These are phyloP conservation scores for Tetheella fluctuosa DNA, from an alignment of 2,888 invertebrate genomes.

Conservation along the genomic window DNA sequence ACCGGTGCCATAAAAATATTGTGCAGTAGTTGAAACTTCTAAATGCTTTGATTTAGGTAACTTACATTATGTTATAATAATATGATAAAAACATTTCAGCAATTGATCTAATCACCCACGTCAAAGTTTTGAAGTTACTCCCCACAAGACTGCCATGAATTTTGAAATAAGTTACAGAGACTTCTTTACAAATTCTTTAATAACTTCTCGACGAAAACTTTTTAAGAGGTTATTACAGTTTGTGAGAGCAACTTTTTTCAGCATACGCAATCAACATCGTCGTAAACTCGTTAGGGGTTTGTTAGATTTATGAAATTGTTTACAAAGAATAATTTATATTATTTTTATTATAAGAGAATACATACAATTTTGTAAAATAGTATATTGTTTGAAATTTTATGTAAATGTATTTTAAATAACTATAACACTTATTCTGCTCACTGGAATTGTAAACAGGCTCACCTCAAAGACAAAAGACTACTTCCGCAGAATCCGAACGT, in stretches of 20 bases:
- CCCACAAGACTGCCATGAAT: constrained; percentile 47
- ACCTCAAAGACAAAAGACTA: not conserved
- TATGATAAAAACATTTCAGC: constrained; percentile 13
- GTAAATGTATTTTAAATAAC: not conserved
- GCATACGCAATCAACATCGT: constrained; percentile 26
- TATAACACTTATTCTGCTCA: not conserved
- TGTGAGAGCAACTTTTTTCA: constrained; percentile 31
- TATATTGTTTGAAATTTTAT: not conserved
- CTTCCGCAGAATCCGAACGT: not conserved
- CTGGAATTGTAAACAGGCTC: too few species aligned
- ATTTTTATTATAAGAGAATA: not conserved
- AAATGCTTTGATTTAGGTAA: not conserved
- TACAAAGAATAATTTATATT: constrained; percentile 21
- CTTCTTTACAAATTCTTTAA: constrained; percentile 57
- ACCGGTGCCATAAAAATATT: not conserved
- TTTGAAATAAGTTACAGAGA: constrained; percentile 49
- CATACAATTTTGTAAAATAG: not conserved
- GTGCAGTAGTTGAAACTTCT: not conserved
- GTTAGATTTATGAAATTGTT: constrained; percentile 8
- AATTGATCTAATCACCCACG: constrained; percentile 37
- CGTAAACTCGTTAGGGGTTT: constrained; percentile 21
- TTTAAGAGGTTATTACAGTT: constrained; percentile 43
- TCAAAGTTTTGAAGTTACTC: constrained; percentile 42
- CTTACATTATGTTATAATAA: not conserved
- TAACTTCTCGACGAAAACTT: constrained; percentile 46